Base-by-base conservation (phyloP, 1,140 invertebrate species). In the Drosophila virilis region DNA sequence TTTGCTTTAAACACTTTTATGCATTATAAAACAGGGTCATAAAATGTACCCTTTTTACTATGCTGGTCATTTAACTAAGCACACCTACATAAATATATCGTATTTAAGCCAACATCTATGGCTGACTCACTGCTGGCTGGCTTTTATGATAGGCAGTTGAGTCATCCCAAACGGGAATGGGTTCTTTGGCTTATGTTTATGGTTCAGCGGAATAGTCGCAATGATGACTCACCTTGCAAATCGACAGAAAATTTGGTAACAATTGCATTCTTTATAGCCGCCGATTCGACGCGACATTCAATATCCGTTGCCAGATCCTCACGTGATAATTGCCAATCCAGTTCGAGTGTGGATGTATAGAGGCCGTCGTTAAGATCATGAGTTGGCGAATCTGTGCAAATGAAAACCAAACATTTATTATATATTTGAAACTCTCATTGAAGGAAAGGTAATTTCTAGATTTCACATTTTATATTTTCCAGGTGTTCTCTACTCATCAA, bases 261-360 rank as follows among this genome's bases (percentile, higher is more conserved):
- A 59, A 90, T 77, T 52, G 59, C 55, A 55, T 94, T 93, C 28
- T 94, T 93, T 33, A 97, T 93, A 1, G 96, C 96, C 17, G 94
- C 94, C 72, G 95, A 97, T 65, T 95, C 94, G 7, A 96, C 95
- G 81, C 94, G 94, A 92, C 97, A 98, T 85, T 95, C 95, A 82
- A 97, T 95, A 65, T 94, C 94, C 9, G 95, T 94, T 1, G 94
- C 95, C 70, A 98, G 93, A 93, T 98, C 97, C 38, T 94, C 95
- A 35, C 97, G 94, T 17, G 95, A 94, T 54, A 98, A 93, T 46
- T 94, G 94, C 77, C 97, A 92, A 58, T 94, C 93, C 73, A 96
- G 91, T 74, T 93, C 93, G 62, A 95, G 95, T 38, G 93, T 94
- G 51, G 94, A 95, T 6, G 93, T 94, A 17, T 94, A 95, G 6